These are phyloP conservation scores for Sander vitreus DNA, from an alignment of 2,113 vertebrate species.

Conservation along the genomic window DNA sequence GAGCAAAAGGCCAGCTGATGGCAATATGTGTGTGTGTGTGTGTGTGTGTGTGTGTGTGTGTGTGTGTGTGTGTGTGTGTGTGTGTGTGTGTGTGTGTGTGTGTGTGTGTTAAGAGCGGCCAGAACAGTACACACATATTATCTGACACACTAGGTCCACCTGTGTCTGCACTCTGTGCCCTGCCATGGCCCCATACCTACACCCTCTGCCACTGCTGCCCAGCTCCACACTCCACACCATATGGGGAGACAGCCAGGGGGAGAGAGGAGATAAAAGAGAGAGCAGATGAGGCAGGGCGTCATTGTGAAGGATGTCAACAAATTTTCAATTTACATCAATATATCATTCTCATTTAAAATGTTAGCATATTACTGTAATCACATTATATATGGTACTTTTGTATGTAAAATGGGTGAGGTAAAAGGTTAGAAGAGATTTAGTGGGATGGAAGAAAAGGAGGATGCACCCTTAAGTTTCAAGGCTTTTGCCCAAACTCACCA, in stretches of 20 bases:
- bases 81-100: conserved; percentile 33
- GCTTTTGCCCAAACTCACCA: conserved; percentile 3
- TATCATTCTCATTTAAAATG: not conserved
- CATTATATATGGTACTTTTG: not conserved
- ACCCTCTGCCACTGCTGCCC: conserved; percentile 50
- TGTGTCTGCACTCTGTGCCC: conserved; percentile 66
- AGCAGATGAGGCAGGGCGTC: conserved; percentile 35
- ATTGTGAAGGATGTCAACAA: not conserved
- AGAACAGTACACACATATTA: conserved; percentile 54
- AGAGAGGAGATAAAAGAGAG: not conserved
- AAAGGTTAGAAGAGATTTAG: not conserved
- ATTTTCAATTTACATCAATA: not conserved
- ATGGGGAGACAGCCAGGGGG: conserved; percentile 34
- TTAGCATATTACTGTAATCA: not conserved
- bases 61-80: conserved; percentile 56
- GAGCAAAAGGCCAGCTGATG: conserved; percentile 70
- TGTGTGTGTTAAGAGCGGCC: conserved; percentile 54
- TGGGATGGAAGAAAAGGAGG: not conserved
- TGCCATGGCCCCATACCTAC: conserved; percentile 42
- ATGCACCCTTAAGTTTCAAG: not conserved
- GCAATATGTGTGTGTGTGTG: conserved; percentile 51
- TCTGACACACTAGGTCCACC: conserved; percentile 63
- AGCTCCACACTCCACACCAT: conserved; percentile 29
- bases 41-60: conserved; percentile 33
- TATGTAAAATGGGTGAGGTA: not conserved